Evolutionary conservation across 2,797 vertebrate genomes (phyloP).

Genomic region (Sebastiscus tertius): DNA sequence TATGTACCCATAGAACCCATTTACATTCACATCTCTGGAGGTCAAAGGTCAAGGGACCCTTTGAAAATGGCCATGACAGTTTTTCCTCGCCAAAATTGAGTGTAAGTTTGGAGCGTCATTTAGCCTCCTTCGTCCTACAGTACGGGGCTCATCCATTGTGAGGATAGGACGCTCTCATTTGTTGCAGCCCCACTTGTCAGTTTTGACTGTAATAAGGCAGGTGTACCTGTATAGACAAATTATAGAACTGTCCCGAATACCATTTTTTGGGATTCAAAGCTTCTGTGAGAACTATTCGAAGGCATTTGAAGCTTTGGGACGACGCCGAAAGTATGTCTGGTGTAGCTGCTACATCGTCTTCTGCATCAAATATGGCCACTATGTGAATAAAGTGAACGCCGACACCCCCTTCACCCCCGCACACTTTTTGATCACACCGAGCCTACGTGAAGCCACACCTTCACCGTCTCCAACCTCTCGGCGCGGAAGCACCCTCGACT

Average conservation of each 20-base stretch:
- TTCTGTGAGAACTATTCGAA: too few relatives aligned
- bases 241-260: neutral
- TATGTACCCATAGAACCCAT: too few relatives aligned
- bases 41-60: too few relatives aligned
- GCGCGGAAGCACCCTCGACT: conserved; percentile 35
- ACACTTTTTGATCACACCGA: conserved; percentile 5
- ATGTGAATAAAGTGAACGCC: neutral
- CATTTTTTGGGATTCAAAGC: too few relatives aligned
- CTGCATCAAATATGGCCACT: neutral
- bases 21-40: too few relatives aligned
- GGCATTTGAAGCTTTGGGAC: too few relatives aligned
- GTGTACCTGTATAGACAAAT: neutral
- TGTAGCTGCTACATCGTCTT: neutral
- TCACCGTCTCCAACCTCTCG: conserved; percentile 13
- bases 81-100: rapidly evolving
- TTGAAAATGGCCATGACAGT: too few relatives aligned
- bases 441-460: conserved; percentile 27
- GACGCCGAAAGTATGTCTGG: neutral
- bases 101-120: rapidly evolving
- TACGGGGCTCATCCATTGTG: neutral
- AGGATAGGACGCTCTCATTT: neutral
- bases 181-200: neutral
- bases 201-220: neutral
- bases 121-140: neutral
- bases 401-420: neutral